Evolutionary conservation across 2,797 vertebrate species (phyloP), one percentile per base, ranked within the genome.

Genomic region (Meda fulgida): DNA sequence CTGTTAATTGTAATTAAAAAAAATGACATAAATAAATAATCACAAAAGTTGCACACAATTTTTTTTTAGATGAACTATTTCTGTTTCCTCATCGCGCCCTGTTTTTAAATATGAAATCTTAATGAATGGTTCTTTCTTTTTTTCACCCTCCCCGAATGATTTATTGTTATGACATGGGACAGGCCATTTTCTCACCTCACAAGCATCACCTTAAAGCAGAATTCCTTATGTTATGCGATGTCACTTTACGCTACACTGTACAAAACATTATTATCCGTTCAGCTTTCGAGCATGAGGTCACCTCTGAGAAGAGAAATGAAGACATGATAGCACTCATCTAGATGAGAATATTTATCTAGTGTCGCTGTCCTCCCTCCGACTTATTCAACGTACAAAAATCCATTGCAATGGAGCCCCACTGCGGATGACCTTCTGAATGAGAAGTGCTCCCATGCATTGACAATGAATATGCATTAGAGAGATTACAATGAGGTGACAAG

Each of bases 401-500:
- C 80, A 80, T 89, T 90, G 78, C 86, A 89, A 83, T 87, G 58
- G 84, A 89, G 89, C 88, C 90, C 91, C 91, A 89, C 85, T 89
- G 88, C 89, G 91, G 87, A 92, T 91, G 85, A 79, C 88, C 91
- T 92, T 90, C 89, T 85, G 91, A 90, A 91, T 92, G 91, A 91
- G 88, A 87, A 89, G 88, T 89, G 89, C 91, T 94, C 90, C 91
- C 89, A 91, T 92, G 88, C 89, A 93, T 89, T 87, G 81, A 88
- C 91, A 93, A 92, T 93, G 91, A 94, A 94, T 94, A 93, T 92
- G 91, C 91, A 93, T 92, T 89, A 89, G 92, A 84, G 92, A 84
- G 93, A 93, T 94, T 93, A 94, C 93, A 92, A 86, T 86, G 31
- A 90, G 91, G 93, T 93, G 91, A 93, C 91, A 92, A 92, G 90